Percentiles rank a stretch among this genome's conserved stretches.
phyloP scores from a whole-genome alignment of 2,797 vertebrate genomes.

The Cottoperca gobio region DNA sequence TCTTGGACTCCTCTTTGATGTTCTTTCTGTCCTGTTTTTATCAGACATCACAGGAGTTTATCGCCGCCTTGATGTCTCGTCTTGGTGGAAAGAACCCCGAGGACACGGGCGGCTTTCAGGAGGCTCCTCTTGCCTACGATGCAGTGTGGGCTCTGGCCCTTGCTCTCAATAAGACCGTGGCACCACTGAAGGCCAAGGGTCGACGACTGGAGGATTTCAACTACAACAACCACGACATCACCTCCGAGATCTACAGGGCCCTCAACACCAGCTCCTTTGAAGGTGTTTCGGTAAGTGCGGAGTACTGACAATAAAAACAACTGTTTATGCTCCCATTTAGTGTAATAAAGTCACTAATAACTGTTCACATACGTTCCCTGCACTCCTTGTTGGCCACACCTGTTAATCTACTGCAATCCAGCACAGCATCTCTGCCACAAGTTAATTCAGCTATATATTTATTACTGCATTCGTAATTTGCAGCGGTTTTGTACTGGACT shows the following conservation, averaged over 20 bases:
- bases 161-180: slow-evolving; percentile 95
- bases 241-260: slow-evolving; percentile 94
- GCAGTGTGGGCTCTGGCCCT: slow-evolving; percentile 96
- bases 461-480: background rate
- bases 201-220: slow-evolving; percentile 95
- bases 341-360: background rate
- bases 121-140: slow-evolving; percentile 94
- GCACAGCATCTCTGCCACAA: background rate
- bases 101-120: slow-evolving; percentile 95
- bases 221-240: slow-evolving; percentile 97
- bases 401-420: slow-evolving; percentile 1
- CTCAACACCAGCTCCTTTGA: slow-evolving; percentile 98
- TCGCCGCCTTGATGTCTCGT: slow-evolving; percentile 90
- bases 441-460: background rate
- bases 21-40: slow-evolving; percentile 1
- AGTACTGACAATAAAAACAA: background rate
- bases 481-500: background rate
- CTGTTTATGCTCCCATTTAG: background rate
- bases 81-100: slow-evolving; percentile 92
- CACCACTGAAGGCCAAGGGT: slow-evolving; percentile 88
- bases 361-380: background rate
- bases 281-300: slow-evolving; percentile 90
- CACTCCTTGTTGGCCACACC: slow-evolving; percentile 1
- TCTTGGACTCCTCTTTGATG: background rate
- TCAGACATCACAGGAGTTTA: slow-evolving; percentile 96